phyloP scores from a whole-genome alignment of 2,888 invertebrate genomes.

The Graphium colonna region DNA sequence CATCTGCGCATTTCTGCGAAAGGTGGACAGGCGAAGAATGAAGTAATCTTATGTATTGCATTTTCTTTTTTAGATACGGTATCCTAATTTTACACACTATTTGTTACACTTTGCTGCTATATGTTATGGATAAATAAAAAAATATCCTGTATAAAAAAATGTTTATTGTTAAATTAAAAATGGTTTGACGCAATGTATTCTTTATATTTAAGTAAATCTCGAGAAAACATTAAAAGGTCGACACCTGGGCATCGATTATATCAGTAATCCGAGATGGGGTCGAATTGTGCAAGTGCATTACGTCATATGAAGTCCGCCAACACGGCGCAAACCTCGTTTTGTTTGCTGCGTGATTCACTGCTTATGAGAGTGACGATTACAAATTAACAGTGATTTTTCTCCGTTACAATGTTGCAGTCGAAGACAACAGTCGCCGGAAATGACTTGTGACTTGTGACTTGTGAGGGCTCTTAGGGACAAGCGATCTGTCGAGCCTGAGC shows the following conservation, averaged over 20 bases:
- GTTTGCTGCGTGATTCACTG: constrained; percentile 58
- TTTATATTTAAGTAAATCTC: neutral
- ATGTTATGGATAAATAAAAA: too few species aligned
- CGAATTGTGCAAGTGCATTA: constrained; percentile 44
- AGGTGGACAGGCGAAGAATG: too few species aligned
- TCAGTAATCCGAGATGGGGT: constrained; percentile 47
- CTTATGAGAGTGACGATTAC: constrained; percentile 70
- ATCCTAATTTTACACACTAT: too few species aligned
- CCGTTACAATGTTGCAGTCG: constrained; percentile 45
- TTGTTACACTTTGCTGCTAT: too few species aligned
- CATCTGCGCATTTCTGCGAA: too few species aligned
- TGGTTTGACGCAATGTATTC: neutral
- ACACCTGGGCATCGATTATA: neutral
- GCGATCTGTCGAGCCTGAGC: constrained; percentile 40
- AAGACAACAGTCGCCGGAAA: constrained; percentile 53
- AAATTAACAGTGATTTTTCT: constrained; percentile 71
- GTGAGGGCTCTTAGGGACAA: constrained; percentile 49
- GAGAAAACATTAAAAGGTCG: neutral
- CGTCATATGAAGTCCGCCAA: constrained; percentile 50
- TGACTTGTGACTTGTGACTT: constrained; percentile 60
- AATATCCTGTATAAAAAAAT: too few species aligned
- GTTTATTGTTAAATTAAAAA: too few species aligned
- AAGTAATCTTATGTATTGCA: too few species aligned
- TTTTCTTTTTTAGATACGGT: too few species aligned
- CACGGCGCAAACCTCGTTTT: constrained; percentile 41